phyloP scores from a whole-genome alignment of 2,797 vertebrate species.

The Pseudotriccus pelzelni region DNA sequence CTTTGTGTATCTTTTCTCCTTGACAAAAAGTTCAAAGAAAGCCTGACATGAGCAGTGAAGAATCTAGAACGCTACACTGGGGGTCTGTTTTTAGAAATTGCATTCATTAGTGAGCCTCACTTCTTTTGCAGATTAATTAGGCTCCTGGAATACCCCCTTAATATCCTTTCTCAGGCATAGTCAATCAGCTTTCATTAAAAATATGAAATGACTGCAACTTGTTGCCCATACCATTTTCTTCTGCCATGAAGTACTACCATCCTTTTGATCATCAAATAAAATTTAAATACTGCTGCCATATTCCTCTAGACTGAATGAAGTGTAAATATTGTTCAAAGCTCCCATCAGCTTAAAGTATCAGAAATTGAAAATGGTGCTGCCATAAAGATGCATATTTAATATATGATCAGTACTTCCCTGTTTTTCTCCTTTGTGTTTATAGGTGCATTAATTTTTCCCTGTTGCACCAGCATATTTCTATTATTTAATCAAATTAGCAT shows the following conservation, averaged over 20 bases:
- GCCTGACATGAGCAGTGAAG: neutral
- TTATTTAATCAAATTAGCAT: constrained; percentile 56
- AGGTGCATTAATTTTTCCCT: neutral
- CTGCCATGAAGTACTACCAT: neutral
- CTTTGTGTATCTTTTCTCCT: neutral
- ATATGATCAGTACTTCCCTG: neutral
- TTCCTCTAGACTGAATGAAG: neutral
- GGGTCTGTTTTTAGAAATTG: neutral
- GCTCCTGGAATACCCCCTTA: neutral
- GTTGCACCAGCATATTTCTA: constrained; percentile 12
- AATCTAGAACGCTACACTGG: neutral
- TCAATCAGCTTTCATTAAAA: neutral
- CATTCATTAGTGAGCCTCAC: neutral
- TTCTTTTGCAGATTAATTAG: constrained; percentile 8
- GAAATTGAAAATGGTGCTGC: neutral
- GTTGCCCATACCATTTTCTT: neutral
- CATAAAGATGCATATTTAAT: neutral
- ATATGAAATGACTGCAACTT: neutral
- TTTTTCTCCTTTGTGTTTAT: constrained; percentile 27
- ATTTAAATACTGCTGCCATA: neutral
- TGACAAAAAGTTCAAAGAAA: neutral
- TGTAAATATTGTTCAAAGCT: neutral
- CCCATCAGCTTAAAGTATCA: neutral
- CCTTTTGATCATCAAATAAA: neutral
- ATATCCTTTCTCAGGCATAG: neutral